phyloP scores from a whole-genome alignment of 2,113 vertebrate species.

The Heteronetta atricapilla region DNA sequence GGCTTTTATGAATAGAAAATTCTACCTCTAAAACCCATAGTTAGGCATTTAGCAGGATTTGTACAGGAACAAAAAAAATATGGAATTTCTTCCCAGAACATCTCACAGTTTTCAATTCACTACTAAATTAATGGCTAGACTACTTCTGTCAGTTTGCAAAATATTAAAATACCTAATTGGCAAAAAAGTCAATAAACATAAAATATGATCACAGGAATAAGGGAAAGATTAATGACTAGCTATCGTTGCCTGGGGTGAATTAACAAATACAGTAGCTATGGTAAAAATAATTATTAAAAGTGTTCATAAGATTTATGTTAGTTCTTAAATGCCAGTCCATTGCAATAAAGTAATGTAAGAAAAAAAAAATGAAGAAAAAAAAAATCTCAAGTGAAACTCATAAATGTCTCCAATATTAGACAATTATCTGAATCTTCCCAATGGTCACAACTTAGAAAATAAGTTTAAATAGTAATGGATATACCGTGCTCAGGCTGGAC shows the following conservation, averaged over 20 bases:
- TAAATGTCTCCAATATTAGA: not conserved
- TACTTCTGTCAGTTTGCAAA: not conserved
- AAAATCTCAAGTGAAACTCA: not conserved
- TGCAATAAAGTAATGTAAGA: not conserved
- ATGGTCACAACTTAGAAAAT: not conserved
- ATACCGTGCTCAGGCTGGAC: not conserved
- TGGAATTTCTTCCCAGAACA: not conserved
- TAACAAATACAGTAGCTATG: not conserved
- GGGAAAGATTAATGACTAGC: constrained; percentile 53
- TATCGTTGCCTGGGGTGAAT: constrained; percentile 3
- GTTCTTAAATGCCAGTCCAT: not conserved
- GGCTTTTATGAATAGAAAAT: not conserved
- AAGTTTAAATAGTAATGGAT: too few species aligned
- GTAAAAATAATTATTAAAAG: constrained; percentile 51
- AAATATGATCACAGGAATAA: constrained; percentile 35
- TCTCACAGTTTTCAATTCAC: not conserved
- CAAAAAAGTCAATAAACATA: constrained; percentile 42
- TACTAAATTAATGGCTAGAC: not conserved
- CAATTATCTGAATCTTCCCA: not conserved
- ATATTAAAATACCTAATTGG: constrained; percentile 33
- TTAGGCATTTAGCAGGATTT: not conserved
- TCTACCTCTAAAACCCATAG: not conserved
- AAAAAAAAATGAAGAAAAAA: not conserved
- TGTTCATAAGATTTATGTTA: not conserved
- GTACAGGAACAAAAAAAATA: not conserved